Percentiles rank a stretch among this genome's conserved stretches.
phyloP scores from a whole-genome alignment of 2,797 vertebrate genomes.

The Ispidina lecontei region DNA sequence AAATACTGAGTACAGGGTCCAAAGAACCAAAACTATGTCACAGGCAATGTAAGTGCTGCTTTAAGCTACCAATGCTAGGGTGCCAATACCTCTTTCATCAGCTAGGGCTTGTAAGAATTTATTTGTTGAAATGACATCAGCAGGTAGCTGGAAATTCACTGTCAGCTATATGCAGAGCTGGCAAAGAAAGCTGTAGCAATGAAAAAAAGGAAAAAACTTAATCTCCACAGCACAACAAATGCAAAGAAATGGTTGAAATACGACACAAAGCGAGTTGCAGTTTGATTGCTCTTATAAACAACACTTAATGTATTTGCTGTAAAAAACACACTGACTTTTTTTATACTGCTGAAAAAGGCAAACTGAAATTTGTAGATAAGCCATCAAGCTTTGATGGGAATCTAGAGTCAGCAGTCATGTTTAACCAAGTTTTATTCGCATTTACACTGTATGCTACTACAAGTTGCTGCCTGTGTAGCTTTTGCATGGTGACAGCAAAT shows the following conservation, averaged over 20 bases:
- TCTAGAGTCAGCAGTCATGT: background rate
- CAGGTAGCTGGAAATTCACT: conserved; percentile 62
- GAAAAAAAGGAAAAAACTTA: background rate
- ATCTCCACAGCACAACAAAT: background rate
- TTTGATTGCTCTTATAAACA: background rate
- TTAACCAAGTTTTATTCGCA: background rate
- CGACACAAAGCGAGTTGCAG: background rate
- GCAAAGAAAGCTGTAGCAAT: conserved; percentile 23
- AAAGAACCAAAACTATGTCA: background rate
- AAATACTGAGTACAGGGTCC: background rate
- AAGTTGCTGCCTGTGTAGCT: conserved; percentile 32
- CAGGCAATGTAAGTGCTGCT: background rate
- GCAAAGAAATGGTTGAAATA: background rate
- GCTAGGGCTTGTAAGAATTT: background rate
- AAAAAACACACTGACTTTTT: background rate
- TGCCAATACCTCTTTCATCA: background rate
- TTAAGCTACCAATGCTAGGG: background rate
- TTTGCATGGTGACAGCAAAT: conserved; percentile 35
- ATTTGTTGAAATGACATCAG: conserved; percentile 57
- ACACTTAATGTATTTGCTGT: background rate
- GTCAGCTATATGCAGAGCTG: conserved; percentile 13
- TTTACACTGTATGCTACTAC: background rate
- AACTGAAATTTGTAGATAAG: background rate
- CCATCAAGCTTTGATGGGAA: background rate
- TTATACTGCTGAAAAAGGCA: background rate